Evolutionary conservation across 2,888 invertebrate species (phyloP), one percentile per base, ranked within the genome.

Genomic region (Agriopis leucophaearia): DNA sequence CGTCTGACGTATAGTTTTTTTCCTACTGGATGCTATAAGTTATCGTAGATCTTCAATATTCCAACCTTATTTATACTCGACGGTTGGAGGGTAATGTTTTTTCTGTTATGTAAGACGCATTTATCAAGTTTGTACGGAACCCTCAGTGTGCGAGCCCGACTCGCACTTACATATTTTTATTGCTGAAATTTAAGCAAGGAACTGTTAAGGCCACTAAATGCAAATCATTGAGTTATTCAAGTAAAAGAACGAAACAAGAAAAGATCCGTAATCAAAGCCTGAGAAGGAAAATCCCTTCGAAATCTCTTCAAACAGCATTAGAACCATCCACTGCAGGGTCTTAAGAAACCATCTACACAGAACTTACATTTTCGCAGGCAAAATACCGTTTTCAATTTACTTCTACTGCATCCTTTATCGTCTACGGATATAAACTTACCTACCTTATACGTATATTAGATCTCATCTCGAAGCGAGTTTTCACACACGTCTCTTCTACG

Each of bases 311-410:
- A 58, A 57, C 40, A 55, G 38, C 62, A 59, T 63, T 58, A 67
- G 44, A 58, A 58, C 36, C 57, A 58, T 63, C 48, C 38, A 59
- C 16, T 63, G 42, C 15, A 67, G 40, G 44, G 40, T 66, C 52
- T 59, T 63, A n/a, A 59, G 42, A 59, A 54, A 63, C 45, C 58
- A 62, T 61, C 54, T 58, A 44, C 51, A 27, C 18, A 57, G 48
- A 64, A 55, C 63, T 54, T 63, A 64, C 61, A 64, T 67, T 71
- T 69, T 67, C 61, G 56, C 68, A 67, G 51, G 70, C 69, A 70
- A 70, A 71, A 74, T 75, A 78, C 60, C 70, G 63, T 78, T 79
- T 82, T 79, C 82, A 79, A 81, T 82, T 78, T 80, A 74, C 73
- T 65, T 64, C 54, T 66, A 72, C 66, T 74, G 74, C 77, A 75